A percentile compares a stretch with the other conserved stretches of the same genome.
Evolutionary conservation across 2,888 invertebrate genomes (phyloP).

Genomic region (Allygus modestus): DNA sequence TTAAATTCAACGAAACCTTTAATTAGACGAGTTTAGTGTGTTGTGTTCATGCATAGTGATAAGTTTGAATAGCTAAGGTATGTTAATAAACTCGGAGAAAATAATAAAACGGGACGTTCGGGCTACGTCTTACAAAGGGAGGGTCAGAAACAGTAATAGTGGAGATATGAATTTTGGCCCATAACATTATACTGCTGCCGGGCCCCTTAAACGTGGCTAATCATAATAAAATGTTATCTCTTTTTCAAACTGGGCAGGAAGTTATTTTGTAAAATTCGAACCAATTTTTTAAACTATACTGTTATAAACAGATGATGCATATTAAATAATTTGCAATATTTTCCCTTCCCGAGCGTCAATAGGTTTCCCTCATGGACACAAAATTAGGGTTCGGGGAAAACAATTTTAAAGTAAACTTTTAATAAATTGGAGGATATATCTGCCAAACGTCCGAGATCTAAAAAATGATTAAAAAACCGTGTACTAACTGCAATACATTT

Average conservation of each 20-base stretch:
- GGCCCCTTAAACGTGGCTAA: background rate
- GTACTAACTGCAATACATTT: too few species aligned
- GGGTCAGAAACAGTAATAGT: constrained; percentile 5
- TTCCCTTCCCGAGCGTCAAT: too few species aligned
- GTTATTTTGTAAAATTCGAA: background rate
- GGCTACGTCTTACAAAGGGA: background rate
- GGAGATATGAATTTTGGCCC: constrained; percentile 28
- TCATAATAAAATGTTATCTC: constrained; percentile 4
- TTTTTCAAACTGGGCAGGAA: constrained; percentile 5
- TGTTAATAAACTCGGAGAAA: constrained; percentile 19
- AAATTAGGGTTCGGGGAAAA: too few species aligned
- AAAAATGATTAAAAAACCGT: too few species aligned
- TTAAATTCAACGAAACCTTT: constrained; percentile 42
- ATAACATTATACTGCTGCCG: constrained; percentile 14
- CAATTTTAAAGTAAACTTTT: too few species aligned
- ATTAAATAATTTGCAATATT: too few species aligned
- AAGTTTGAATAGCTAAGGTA: constrained; percentile 10
- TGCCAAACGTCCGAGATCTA: too few species aligned
- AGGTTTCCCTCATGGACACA: too few species aligned
- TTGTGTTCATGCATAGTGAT: constrained; percentile 22
- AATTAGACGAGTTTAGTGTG: constrained; percentile 1
- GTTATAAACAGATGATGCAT: too few species aligned
- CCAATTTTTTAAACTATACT: background rate
- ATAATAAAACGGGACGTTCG: background rate
- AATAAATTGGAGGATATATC: too few species aligned